phyloP scores from a whole-genome alignment of 2,797 vertebrate species.

The Threskiornis aethiopicus region DNA sequence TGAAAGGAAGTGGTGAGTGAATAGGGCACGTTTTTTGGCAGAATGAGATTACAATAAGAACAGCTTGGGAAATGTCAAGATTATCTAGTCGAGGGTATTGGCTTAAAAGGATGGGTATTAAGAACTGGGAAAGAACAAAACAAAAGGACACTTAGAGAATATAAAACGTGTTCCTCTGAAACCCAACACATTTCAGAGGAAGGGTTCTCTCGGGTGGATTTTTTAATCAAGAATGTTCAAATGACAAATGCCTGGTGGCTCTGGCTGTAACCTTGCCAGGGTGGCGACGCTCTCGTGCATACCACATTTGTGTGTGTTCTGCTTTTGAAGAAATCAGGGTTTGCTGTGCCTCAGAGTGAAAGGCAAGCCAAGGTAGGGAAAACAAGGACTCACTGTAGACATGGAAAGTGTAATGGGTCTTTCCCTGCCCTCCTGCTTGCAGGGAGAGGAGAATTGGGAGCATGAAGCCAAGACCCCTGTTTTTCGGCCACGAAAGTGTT shows the following conservation, averaged over 20 bases:
- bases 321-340: background rate
- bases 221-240: background rate
- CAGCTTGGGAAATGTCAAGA: background rate
- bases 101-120: background rate
- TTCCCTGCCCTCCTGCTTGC: background rate
- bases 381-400: background rate
- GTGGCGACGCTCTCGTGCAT: background rate
- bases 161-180: background rate
- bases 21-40: background rate
- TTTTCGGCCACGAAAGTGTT: background rate
- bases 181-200: background rate
- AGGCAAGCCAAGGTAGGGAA: background rate
- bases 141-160: background rate
- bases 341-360: background rate
- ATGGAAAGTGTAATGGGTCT: background rate
- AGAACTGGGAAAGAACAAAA: background rate
- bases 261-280: background rate
- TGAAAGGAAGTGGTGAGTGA: background rate
- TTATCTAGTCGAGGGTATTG: background rate
- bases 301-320: background rate
- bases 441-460: background rate
- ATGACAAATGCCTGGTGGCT: background rate
- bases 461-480: accelerated
- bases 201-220: background rate
- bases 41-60: background rate